Base-by-base conservation (phyloP, 53 echinoderm and acorn worm species). In the Temnopleurus reevesii region DNA sequence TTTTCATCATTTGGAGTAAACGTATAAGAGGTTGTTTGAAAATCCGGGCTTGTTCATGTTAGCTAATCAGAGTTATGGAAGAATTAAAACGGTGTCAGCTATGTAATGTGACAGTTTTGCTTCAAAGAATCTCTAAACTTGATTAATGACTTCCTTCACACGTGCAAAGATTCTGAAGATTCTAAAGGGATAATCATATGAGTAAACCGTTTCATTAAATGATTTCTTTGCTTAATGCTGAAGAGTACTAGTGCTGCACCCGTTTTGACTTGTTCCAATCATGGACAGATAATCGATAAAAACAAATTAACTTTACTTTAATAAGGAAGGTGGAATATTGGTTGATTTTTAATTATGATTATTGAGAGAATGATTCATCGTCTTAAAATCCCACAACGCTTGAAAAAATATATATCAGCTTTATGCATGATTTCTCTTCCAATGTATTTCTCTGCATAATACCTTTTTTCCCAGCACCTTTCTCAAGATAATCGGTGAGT, bases 71-170 rank as follows among this genome's bases (percentile, higher is more conserved):
- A 71, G 71, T 43, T 71, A 7, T 63, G n/a, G 71, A 71, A 41
- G 38, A 71, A 38, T 71, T 71, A 56, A 21, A 65, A 65, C 13
- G 19, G 41, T 23, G 41, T 21, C 36, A 71, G 41, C 41, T 36
- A 71, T 71, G 41, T 7, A 71, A 71, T 71, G 71, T 38, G 71
- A 71, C 71, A 41, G 71, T 71, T n/a, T 71, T 38, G 41, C 71
- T 71, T 38, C 41, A 71, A 41, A 71, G 41, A 71, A 71, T 36
- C 71, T 71, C 21, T 71, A 19, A n/a, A 71, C 4, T 38, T 71
- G 36, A 79, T 79, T 79, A 79, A 79, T 79, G 25, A 49, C 79
- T 79, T 79, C 79, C 79, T 79, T 28, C 79, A 28, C 79, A 79
- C 79, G 79, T 79, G 79, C 79, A 49, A 12, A 47, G 79, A 79